Base-by-base conservation (phyloP, 2,888 invertebrate species). In the Amphipoea oculea region DNA sequence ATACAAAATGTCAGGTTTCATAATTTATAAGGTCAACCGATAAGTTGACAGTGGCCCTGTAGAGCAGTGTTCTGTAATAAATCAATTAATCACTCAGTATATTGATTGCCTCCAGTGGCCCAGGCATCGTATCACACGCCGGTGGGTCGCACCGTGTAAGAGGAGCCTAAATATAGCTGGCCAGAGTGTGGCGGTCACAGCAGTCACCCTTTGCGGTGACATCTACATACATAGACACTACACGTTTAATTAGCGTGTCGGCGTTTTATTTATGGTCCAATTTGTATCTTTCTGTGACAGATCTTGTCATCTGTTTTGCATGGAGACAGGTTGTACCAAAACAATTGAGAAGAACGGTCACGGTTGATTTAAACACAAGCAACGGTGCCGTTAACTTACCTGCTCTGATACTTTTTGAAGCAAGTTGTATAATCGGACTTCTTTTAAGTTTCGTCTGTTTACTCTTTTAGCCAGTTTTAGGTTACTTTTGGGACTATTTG, bases 131-230 rank as follows among this genome's bases (percentile, higher is more conserved):
- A 93, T 94, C 93, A 95, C 94, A 95, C 94, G 91, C 93, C 95
- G 92, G 82, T 94, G 94, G 91, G 86, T 92, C 89, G 90, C 87
- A 83, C 89, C 78, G 91, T 90, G 92, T 89, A 89, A 90, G 90
- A 91, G 90, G 91, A 90, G 85, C 93, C 95, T 96, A 96, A 95
- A 95, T 96, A 95, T 96, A 96, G 94, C 91, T 83, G 78, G 84
- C 85, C 76, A 79, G 82, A 82, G 92, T 90, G 90, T 91, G 91
- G 90, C 89, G 86, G 89, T 76, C 86, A 82, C 83, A 83, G 88
- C 90, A 91, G 85, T 92, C 91, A 92, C 93, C 93, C 94, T 88
- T 92, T 89, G 89, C 88, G 90, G 83, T 92, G 90, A 90, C 85
- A 87, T 73, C 81, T 79, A 79, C 84, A 83, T 75, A 81, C 81